Evolutionary conservation across 2,113 vertebrate species (phyloP), one percentile per base, ranked within the genome.

Genomic region (Eptesicus fuscus): DNA sequence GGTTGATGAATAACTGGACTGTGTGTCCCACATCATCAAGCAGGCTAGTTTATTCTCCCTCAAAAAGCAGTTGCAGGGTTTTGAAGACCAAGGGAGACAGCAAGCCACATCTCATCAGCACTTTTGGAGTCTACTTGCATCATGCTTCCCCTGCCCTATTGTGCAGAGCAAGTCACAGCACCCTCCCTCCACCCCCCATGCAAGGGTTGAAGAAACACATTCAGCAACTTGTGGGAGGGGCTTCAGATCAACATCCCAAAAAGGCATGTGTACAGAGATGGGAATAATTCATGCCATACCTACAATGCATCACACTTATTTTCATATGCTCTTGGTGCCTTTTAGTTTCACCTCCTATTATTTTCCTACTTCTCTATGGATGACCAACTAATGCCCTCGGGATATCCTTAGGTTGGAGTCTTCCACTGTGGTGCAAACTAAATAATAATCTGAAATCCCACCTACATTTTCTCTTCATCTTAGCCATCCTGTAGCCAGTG

Each of bases 71-170:
- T 4, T 25, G 30, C 32, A 56, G 77, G 10, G 4, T 49, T 37
- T 56, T 13, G 32, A 56, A 14, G 14, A 70, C 32, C 14, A 44
- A 17, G 35, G 42, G 51, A 65, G 7, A 70, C 17, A n/a, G 51
- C 30, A 18, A 17, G 22, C 18, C 18, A n/a, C 3, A 0, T 2
- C 0, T 16, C 65, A 23, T 28, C 1, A 16, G 20, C 9, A n/a
- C 25, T 78, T 40, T 5, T 32, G 47, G 30, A 47, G 32, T 20
- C 69, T 56, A 70, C 32, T 63, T 40, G 25, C 23, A 20, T 22
- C 1, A 9, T 9, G 44, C 20, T 37, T 56, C 6, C 61, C 17
- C 14, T 51, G 16, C 5, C 4, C 2, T 53, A 0, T 37, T 4
- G 32, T 51, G 7, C 42, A 56, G 14, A 30, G 70, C 25, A 20